phyloP scores from a whole-genome alignment of 2,113 vertebrate genomes.

The Protomyctophum bolini region DNA sequence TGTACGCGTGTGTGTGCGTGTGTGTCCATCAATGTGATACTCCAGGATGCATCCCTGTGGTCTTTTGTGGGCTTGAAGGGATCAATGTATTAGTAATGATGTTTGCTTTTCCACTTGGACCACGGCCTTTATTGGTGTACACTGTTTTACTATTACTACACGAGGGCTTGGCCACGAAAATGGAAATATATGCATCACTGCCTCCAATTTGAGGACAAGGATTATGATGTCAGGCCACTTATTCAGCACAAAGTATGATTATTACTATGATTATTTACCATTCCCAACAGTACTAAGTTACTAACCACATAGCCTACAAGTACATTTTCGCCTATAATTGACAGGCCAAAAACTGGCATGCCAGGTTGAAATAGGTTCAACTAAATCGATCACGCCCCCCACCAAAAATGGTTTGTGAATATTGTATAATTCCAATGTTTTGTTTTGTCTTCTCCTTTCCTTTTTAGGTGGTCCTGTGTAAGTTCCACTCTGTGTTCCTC shows the following conservation, averaged over 20 bases:
- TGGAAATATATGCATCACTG: constrained; percentile 55
- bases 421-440: not conserved
- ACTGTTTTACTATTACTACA: constrained; percentile 72
- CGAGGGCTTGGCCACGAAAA: constrained; percentile 55
- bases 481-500: constrained; percentile 97
- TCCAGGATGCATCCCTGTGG: constrained; percentile 67
- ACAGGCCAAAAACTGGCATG: too few species aligned
- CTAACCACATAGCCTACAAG: not conserved
- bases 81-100: constrained; percentile 80
- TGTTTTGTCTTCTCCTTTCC: constrained; percentile 30
- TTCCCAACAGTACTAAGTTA: not conserved
- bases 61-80: constrained; percentile 67
- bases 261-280: not conserved
- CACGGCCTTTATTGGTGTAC: constrained; percentile 53
- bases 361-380: too few species aligned
- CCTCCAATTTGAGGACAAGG: constrained; percentile 44
- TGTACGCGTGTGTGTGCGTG: constrained; percentile 56
- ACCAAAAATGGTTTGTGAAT: not conserved
- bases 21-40: constrained; percentile 71
- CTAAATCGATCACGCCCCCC: too few species aligned
- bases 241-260: constrained; percentile 3
- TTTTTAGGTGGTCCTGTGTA: constrained; percentile 91
- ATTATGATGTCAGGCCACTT: constrained; percentile 32
- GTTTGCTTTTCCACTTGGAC: constrained; percentile 75
- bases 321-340: not conserved